Evolutionary conservation across 2,113 vertebrate genomes (phyloP), one percentile per base, ranked within the genome.

Genomic region (Kryptolebias marmoratus): DNA sequence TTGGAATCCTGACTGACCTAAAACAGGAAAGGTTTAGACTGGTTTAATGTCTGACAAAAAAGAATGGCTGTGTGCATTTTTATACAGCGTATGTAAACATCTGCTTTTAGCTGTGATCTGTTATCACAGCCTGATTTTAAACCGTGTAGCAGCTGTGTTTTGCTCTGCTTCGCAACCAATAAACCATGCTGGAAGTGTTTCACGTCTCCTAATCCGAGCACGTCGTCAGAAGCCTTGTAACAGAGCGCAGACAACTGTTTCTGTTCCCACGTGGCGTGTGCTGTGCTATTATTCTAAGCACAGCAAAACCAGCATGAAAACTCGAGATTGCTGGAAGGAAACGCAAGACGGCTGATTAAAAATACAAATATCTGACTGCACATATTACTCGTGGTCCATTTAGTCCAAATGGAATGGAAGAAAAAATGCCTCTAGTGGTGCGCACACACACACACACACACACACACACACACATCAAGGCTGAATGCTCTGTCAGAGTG

Each of bases 311-410:
- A 14, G 63, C 60, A 57, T 79, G 58, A 79, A 50, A 36, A 27
- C 61, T 76, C 64, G 54, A 72, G 55, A 60, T 31, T 14, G 32
- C 31, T 22, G 7, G 9, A 39, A 74, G 58, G 45, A 36, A 49
- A 71, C 68, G 3, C 6, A n/a, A 71, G 70, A 58, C 28, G 1
- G 66, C 28, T 64, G 49, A 58, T 81, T 75, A 84, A 77, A 82
- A 81, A 81, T 64, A 64, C 61, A 77, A 79, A 79, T 57, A 65
- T 73, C 68, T 79, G 57, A 49, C 71, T 65, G 47, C 2, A 62
- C 59, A 2, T 42, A 55, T 81, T 80, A 77, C 70, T 75, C 3
- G 5, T 59, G 75, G 32, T 77, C 57, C 74, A 73, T 81, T 83
- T 68, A 47, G 64, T 67, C 55, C 71, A 74, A 87, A 75, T 36